phyloP scores from a whole-genome alignment of 1,140 invertebrate species.

The Portunus trituberculatus region DNA sequence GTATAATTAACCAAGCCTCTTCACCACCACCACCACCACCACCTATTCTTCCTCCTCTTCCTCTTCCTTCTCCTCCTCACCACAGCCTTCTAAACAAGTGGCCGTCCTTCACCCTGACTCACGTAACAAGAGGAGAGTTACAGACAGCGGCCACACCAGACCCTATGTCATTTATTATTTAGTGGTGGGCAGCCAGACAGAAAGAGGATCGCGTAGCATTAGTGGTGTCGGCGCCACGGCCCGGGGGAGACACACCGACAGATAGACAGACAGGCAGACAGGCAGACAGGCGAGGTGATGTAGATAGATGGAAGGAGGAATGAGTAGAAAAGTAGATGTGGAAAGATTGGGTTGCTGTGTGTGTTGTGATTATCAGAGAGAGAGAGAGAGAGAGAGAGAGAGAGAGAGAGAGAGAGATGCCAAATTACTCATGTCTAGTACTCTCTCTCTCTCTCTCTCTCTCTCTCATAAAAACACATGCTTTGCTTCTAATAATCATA shows the following conservation, averaged over 20 bases:
- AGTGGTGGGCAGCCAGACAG: background rate
- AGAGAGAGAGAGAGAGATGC: background rate
- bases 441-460: background rate
- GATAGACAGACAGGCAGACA: background rate
- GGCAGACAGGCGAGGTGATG: background rate
- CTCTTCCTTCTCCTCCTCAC: too few relatives aligned
- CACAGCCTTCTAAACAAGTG: too few relatives aligned
- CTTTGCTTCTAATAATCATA: too few relatives aligned
- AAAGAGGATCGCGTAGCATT: background rate
- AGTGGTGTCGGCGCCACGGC: background rate
- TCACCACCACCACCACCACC: too few relatives aligned
- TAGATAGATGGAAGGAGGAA: too few relatives aligned
- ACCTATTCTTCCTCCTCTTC: too few relatives aligned
- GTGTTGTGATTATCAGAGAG: background rate
- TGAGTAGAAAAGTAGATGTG: too few relatives aligned
- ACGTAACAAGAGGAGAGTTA: background rate
- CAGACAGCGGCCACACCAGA: background rate
- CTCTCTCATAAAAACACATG: too few relatives aligned
- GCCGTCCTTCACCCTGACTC: background rate
- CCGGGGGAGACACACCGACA: background rate
- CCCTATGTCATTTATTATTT: background rate
- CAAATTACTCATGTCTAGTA: background rate
- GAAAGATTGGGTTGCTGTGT: too few relatives aligned
- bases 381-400: conserved; percentile 7
- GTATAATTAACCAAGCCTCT: too few relatives aligned